Evolutionary conservation across 2,113 vertebrate species (phyloP).

Genomic region (Calidris pygmaea): DNA sequence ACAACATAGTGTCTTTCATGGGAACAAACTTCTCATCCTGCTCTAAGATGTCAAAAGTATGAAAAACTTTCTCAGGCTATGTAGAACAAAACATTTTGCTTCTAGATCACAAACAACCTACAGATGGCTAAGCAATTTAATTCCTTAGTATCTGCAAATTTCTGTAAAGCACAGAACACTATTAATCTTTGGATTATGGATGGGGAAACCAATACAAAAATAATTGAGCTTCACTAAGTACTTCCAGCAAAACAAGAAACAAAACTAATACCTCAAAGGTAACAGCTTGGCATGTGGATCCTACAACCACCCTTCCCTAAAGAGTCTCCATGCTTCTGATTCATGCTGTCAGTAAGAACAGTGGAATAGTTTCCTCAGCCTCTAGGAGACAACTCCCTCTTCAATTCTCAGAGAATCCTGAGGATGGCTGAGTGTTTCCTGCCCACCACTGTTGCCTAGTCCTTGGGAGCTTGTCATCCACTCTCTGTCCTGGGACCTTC

Average conservation of each 20-base stretch:
- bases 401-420: not conserved
- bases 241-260: not conserved
- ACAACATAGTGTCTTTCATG: not conserved
- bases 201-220: not conserved
- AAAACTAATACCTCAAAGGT: not conserved
- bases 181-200: not conserved
- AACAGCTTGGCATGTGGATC: not conserved
- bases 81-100: not conserved
- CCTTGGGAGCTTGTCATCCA: not conserved
- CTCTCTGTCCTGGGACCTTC: not conserved
- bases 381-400: not conserved
- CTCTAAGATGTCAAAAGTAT: no score
- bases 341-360: not conserved
- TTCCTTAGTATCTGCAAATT: not conserved
- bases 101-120: not conserved
- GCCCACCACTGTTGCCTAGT: not conserved
- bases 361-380: not conserved
- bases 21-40: no score
- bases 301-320: not conserved
- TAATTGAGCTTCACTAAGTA: not conserved
- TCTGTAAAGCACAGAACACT: not conserved
- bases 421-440: not conserved
- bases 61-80: constrained; percentile 2
- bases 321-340: not conserved
- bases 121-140: not conserved